Conservation (phyloP, 2,113 vertebrate species). For the Oxygymnocypris stewartii region DNA sequence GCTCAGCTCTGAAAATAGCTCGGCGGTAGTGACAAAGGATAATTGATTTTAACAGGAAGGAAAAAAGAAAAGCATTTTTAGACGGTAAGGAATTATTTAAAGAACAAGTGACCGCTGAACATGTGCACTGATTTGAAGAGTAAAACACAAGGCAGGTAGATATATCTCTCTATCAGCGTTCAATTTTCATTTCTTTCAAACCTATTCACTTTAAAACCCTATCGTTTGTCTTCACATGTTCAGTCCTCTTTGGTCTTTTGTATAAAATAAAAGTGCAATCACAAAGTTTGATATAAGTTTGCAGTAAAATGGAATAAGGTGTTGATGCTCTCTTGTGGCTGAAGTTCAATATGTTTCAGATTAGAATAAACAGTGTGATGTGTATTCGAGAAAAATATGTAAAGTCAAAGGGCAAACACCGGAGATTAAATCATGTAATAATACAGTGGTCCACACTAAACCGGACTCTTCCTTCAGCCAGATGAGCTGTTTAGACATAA, state of each 20-base stretch:
- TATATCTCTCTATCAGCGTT: background rate
- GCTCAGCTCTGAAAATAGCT: slow-evolving; percentile 22
- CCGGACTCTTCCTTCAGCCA: too few relatives aligned
- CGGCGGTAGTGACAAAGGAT: background rate
- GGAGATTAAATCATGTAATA: slow-evolving; percentile 1
- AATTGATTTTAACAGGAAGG: slow-evolving; percentile 8
- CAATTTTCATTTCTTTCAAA: background rate
- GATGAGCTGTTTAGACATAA: background rate
- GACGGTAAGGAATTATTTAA: slow-evolving; percentile 10
- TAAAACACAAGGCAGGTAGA: background rate
- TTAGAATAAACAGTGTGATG: background rate
- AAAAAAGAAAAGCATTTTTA: background rate
- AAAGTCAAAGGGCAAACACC: background rate
- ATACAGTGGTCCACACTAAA: background rate
- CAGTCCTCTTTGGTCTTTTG: background rate
- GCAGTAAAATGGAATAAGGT: background rate
- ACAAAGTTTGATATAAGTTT: slow-evolving; percentile 14
- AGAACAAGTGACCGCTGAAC: background rate
- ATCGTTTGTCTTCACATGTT: slow-evolving; percentile 8
- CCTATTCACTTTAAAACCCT: background rate
- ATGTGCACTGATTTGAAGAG: background rate
- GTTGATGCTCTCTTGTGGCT: slow-evolving; percentile 11
- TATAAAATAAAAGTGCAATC: background rate
- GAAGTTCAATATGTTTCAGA: slow-evolving; percentile 21
- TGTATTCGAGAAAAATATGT: background rate